Evolutionary conservation across 2,888 invertebrate genomes (phyloP), one percentile per base, ranked within the genome.

Genomic region (Ochropacha duplaris): DNA sequence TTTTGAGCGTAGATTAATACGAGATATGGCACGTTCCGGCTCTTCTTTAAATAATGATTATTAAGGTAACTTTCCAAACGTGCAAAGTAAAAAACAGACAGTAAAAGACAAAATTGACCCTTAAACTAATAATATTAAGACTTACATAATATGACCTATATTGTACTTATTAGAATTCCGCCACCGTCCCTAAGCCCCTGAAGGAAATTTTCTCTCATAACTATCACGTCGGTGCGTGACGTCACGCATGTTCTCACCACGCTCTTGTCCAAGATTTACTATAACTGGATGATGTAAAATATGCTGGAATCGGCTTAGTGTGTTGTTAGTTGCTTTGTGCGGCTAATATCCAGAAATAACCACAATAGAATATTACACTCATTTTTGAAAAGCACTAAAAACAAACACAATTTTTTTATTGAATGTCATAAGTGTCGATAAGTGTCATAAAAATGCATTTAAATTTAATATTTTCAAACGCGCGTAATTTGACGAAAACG

Each of bases 11-110:
- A 49, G 62, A 62, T 62, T 57, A 57, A 58, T 28, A 22, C 50
- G 58, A 6, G 65, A 65, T 65, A 62, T 56, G 49, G 57, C 65
- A 65, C 65, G 65, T 54, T 9, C 51, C 12, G 39, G 56, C 50
- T 49, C 56, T 4, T 16, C 11, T 39, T 39, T 39, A 8, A 16
- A 16, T 5, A 39, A 34, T 8, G 39, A 24, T 39, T 39, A 39
- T n/a, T n/a, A n/a, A n/a, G n/a, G n/a, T n/a, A n/a, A n/a, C n/a
- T n/a, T n/a, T n/a, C n/a, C n/a, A n/a, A n/a, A n/a, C n/a, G n/a
- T n/a, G n/a, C n/a, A n/a, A n/a, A n/a, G n/a, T n/a, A n/a, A n/a
- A n/a, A n/a, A n/a, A n/a, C 14, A 36, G 31, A 14, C 36, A 1
- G n/a, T 14, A n/a, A 14, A 1, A 12, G 0, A 14, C 36, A n/a